Conservation (phyloP, 1,140 invertebrate genomes). For the Atta colombica region DNA sequence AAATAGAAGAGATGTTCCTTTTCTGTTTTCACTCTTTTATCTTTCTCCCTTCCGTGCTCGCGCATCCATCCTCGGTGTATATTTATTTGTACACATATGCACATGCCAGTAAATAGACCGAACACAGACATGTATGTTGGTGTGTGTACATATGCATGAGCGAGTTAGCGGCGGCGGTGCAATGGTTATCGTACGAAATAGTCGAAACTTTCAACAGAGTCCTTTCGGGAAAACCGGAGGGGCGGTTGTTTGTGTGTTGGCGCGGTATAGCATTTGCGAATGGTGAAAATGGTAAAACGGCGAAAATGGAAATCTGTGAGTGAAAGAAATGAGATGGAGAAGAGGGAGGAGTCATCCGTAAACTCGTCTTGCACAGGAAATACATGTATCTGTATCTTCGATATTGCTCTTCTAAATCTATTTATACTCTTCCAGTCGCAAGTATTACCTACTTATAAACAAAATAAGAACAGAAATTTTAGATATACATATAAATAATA, state of each 20-base stretch:
- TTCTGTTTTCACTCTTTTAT: neutral
- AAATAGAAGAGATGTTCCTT: conserved; percentile 33
- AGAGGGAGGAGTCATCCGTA: conserved; percentile 11
- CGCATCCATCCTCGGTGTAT: neutral
- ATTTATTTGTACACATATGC: conserved; percentile 4
- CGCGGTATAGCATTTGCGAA: conserved; percentile 54
- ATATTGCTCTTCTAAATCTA: neutral
- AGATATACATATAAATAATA: neutral
- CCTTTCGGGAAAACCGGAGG: conserved; percentile 59
- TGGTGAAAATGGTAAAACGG: conserved; percentile 65
- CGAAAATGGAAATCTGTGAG: conserved; percentile 47
- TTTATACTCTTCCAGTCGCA: neutral
- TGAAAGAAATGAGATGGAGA: neutral
- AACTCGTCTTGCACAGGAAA: conserved; percentile 29
- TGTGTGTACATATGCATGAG: neutral
- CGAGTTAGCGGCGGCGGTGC: conserved; percentile 21
- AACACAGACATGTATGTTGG: neutral
- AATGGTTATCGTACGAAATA: conserved; percentile 69
- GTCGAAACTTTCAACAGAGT: conserved; percentile 66
- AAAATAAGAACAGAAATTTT: neutral
- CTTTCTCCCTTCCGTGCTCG: neutral
- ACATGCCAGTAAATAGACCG: neutral
- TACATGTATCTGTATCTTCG: conserved; percentile 21
- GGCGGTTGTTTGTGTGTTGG: conserved; percentile 55
- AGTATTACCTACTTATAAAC: neutral